Base-by-base conservation (phyloP, 2,888 invertebrate species). In the Acronicta leporina region DNA sequence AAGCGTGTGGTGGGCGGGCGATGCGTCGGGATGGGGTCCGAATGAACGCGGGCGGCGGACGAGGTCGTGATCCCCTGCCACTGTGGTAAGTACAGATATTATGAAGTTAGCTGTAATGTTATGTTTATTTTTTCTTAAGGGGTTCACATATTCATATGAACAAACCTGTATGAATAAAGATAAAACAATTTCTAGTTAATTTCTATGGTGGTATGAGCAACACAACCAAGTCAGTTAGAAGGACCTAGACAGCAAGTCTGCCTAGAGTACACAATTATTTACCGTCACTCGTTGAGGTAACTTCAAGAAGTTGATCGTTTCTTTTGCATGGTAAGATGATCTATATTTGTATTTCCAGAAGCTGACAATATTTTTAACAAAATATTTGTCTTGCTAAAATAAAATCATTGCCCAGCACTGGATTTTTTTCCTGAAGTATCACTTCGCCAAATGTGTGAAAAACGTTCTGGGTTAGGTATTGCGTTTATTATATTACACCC, bases 1-100 rank as follows among this genome's bases (percentile, higher is more conserved):
- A 89, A 46, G 86, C 80, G 75, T 90, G 91, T 20, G 83, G 61
- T 40, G 96, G 95, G 61, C 97, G 95, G 67, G 96, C 96, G 83
- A 96, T 97, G 69, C 97, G 95, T 62, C 97, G 95, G 77, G 97
- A 97, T 45, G 97, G 97, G 11, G 97, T 96, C 74, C 97, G 95
- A 55, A 96, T 96, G 90, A 97, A 97, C 64, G 96, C 94, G 45
- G 97, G 97, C 62, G 97, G 97, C 51, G 96, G 96, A 53, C 94
- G 85, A 51, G 92, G 91, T 27, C 96, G 89, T 56, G 94, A 86
- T 8, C 96, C 96, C 70, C 97, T 94, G 33, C 96, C 96, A 84
- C 97, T 96, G 44, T 33, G 5, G 11, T n/a, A n/a, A n/a, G n/a
- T 15, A 57, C 27, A 59, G 46, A 68, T 9, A 3, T 9, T 9